These are phyloP conservation scores for Ploceus nigricollis DNA, from an alignment of 2,113 vertebrate genomes.

Conservation along the genomic window DNA sequence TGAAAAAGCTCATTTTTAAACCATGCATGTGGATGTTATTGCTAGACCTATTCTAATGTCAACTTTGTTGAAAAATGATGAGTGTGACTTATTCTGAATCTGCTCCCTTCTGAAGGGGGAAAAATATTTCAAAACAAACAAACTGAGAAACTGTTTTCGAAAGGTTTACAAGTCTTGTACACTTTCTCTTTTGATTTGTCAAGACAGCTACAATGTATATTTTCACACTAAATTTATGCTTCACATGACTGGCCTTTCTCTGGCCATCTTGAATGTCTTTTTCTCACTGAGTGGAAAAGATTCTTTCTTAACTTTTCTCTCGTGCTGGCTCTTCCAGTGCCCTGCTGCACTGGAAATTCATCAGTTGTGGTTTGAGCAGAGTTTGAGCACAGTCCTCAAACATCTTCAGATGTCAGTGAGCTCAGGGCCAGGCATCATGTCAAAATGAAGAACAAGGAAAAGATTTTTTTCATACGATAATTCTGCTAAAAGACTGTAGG, in stretches of 20 bases:
- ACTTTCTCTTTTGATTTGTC: not conserved
- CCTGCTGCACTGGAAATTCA: not conserved
- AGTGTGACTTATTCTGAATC: conserved; percentile 31
- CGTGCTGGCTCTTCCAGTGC: not conserved
- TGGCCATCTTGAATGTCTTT: not conserved
- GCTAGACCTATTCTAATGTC: conserved; percentile 61
- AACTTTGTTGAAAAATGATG: conserved; percentile 61
- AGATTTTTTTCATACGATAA: no score
- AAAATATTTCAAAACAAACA: conserved; percentile 14
- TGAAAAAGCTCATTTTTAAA: conserved; percentile 73
- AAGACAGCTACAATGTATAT: not conserved
- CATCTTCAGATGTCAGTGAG: no score
- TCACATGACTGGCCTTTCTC: not conserved
- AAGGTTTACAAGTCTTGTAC: not conserved
- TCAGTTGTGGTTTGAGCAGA: not conserved
- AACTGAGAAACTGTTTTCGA: not conserved
- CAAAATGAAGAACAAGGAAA: no score
- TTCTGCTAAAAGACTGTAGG: no score
- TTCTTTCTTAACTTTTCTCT: not conserved
- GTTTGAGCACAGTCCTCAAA: no score
- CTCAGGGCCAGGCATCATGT: no score
- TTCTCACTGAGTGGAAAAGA: not conserved
- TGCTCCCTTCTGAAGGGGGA: not conserved
- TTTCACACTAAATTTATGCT: not conserved
- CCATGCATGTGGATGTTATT: conserved; percentile 58